These are phyloP conservation scores for Lanistes nyassanus DNA, from an alignment of 1,140 invertebrate genomes.

Conservation along the genomic window DNA sequence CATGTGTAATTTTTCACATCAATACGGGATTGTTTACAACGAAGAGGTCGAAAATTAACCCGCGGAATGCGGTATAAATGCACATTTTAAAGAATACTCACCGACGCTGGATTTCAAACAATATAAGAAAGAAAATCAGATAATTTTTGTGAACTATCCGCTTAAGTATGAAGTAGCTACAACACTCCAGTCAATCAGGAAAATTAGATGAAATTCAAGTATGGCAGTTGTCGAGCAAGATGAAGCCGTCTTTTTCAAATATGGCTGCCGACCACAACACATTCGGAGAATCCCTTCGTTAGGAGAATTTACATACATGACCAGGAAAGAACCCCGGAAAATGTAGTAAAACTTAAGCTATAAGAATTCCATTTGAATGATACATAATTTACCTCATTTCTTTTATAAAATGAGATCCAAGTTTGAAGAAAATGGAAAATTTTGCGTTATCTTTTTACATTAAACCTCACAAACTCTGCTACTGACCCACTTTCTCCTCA, in stretches of 20 bases:
- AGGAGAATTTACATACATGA: constrained; percentile 46
- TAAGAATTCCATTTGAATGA: too few relatives aligned
- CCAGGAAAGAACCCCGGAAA: not conserved
- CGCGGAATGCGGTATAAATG: too few relatives aligned
- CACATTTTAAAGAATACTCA: too few relatives aligned
- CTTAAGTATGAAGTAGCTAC: constrained; percentile 1
- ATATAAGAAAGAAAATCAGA: constrained; percentile 26
- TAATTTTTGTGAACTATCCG: not conserved
- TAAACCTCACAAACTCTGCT: too few relatives aligned
- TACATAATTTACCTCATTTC: too few relatives aligned
- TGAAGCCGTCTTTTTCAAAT: constrained; percentile 43
- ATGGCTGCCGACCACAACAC: constrained; percentile 54
- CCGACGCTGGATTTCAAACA: constrained; percentile 16
- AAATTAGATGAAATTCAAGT: constrained; percentile 25
- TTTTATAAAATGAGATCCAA: too few relatives aligned
- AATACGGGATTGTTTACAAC: too few relatives aligned
- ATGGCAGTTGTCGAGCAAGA: constrained; percentile 10
- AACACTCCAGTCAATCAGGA: constrained; percentile 27
- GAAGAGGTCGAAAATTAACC: too few relatives aligned
- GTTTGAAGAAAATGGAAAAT: too few relatives aligned
- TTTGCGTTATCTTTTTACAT: too few relatives aligned
- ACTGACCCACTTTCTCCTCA: constrained; percentile 28
- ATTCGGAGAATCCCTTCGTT: constrained; percentile 48
- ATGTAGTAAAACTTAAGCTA: too few relatives aligned
- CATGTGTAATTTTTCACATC: too few relatives aligned